These are phyloP conservation scores for Sparus aurata DNA, from an alignment of 2,797 vertebrate species.

Conservation along the genomic window DNA sequence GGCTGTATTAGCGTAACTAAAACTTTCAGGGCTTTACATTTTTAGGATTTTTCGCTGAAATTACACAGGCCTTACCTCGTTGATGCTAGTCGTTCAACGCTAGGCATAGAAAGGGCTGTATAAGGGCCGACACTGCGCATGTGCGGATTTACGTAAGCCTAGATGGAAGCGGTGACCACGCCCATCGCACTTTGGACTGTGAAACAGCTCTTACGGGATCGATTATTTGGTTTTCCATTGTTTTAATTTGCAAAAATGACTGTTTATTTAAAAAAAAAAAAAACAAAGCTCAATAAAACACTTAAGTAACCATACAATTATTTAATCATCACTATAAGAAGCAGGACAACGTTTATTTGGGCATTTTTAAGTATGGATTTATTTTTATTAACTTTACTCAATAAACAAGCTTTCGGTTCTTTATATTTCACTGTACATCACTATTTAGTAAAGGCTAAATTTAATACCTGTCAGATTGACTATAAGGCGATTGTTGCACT, in stretches of 20 bases:
- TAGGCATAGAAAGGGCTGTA: conserved; percentile 83
- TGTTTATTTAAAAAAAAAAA: no score
- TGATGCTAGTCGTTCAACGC: conserved; percentile 82
- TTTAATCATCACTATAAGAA: no score
- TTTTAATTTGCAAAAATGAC: not conserved
- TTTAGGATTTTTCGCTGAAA: not conserved
- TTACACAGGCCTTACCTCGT: conserved; percentile 78
- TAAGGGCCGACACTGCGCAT: conserved; percentile 71
- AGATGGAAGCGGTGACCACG: conserved; percentile 10
- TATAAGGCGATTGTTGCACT: not conserved
- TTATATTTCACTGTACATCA: not conserved
- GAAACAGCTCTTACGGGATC: fast-evolving
- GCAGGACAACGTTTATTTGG: not conserved
- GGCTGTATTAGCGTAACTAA: fast-evolving
- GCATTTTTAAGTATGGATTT: fast-evolving
- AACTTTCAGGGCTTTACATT: fast-evolving
- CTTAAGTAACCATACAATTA: not conserved
- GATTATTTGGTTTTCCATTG: not conserved
- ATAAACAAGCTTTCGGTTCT: not conserved
- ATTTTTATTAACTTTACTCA: not conserved
- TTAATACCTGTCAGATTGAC: fast-evolving
- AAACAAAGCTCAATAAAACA: not conserved
- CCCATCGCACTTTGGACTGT: not conserved
- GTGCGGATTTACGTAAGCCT: conserved; percentile 71
- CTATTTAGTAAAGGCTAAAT: not conserved